Conservation (phyloP, 1,140 invertebrate genomes). For the Musca vetustissima region DNA sequence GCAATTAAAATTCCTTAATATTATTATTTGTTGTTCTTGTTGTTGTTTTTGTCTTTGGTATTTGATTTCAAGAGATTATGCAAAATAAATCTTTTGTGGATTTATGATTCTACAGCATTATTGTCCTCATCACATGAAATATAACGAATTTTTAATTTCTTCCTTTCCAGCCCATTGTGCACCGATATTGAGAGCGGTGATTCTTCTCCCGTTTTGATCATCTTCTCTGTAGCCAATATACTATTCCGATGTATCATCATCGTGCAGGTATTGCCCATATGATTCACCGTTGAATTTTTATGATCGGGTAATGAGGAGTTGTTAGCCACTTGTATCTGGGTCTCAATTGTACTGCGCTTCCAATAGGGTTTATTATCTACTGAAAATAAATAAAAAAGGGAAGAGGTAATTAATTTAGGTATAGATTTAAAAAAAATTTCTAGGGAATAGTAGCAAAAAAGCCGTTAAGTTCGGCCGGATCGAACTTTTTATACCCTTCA, state of each 20-base stretch:
- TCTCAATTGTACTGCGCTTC: conserved; percentile 54
- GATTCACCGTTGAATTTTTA: conserved; percentile 8
- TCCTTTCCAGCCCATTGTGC: conserved; percentile 41
- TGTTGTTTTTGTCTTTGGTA: too few species aligned
- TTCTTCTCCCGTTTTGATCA: conserved; percentile 33
- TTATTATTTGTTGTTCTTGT: not conserved
- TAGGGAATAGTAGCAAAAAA: too few species aligned
- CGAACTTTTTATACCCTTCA: too few species aligned
- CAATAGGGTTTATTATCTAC: conserved; percentile 46
- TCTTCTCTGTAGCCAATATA: conserved; percentile 43
- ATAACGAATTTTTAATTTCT: conserved; percentile 49
- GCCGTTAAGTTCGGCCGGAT: too few species aligned
- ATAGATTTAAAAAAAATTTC: too few species aligned
- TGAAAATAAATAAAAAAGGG: conserved; percentile 32
- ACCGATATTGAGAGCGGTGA: conserved; percentile 48
- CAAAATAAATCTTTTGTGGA: not conserved
- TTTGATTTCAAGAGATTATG: too few species aligned
- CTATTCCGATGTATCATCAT: conserved; percentile 15
- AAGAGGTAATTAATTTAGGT: too few species aligned
- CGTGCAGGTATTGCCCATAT: not conserved
- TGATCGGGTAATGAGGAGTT: conserved; percentile 36
- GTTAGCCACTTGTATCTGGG: conserved; percentile 46
- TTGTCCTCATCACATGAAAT: conserved; percentile 54
- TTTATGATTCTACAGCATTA: conserved; percentile 43
- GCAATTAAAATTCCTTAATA: too few species aligned